Percentiles rank a stretch among this genome's conserved stretches.
phyloP scores from a whole-genome alignment of 2,797 vertebrate genomes.

The Pangasius macronema region DNA sequence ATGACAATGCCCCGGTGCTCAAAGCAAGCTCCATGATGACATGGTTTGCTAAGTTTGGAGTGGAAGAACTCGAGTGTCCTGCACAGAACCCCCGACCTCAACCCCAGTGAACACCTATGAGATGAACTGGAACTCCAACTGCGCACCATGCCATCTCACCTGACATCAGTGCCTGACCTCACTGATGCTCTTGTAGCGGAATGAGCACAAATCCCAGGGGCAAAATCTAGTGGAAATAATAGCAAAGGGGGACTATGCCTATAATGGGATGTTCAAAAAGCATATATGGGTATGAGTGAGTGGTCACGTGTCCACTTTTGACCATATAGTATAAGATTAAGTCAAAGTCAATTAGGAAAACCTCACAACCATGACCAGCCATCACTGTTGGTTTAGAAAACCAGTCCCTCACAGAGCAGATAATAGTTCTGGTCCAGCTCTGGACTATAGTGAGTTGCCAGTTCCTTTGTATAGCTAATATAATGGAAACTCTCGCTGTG shows the following conservation, averaged over 20 bases:
- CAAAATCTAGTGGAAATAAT: background rate
- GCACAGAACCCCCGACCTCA: background rate
- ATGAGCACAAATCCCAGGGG: background rate
- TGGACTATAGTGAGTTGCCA: background rate
- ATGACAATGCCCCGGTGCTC: background rate
- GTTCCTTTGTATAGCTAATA: background rate
- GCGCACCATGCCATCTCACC: background rate
- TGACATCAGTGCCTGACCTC: background rate
- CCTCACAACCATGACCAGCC: background rate
- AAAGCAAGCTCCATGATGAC: background rate
- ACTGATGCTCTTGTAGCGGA: background rate
- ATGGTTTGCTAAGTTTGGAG: background rate
- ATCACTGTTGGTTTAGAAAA: background rate
- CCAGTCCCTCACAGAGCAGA: slow-evolving; percentile 1
- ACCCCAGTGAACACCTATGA: background rate
- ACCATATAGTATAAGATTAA: background rate
- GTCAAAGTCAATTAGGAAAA: background rate
- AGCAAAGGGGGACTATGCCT: background rate
- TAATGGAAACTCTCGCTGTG: background rate
- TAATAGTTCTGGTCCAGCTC: background rate
- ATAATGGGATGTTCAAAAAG: background rate
- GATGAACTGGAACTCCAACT: background rate
- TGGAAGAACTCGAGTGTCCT: too few relatives aligned
- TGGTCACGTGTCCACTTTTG: background rate
- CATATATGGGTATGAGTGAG: background rate